These are phyloP conservation scores for Drosophila ananassae DNA, from an alignment of 1,140 invertebrate species.

Conservation along the genomic window DNA sequence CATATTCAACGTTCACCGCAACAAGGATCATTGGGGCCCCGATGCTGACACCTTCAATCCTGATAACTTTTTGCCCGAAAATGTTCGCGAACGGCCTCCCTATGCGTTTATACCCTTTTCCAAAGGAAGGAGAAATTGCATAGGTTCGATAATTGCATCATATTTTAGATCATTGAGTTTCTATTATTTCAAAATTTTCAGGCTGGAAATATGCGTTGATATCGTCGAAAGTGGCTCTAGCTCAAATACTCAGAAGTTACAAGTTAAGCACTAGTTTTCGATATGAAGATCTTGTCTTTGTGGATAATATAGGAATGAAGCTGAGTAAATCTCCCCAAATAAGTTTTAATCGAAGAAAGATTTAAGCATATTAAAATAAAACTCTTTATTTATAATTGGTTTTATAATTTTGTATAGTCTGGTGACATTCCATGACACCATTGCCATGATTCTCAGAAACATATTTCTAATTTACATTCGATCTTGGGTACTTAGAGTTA, in stretches of 20 bases:
- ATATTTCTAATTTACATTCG: background rate
- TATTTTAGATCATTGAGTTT: background rate
- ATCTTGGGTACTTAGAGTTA: background rate
- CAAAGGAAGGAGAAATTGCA: constrained; percentile 58
- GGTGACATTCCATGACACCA: too few species aligned
- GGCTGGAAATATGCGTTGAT: constrained; percentile 63
- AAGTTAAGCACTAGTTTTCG: constrained; percentile 57
- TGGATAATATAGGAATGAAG: constrained; percentile 50
- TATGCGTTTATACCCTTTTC: constrained; percentile 70
- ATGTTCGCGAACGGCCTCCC: constrained; percentile 43
- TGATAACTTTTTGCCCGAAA: constrained; percentile 66
- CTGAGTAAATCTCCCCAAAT: constrained; percentile 38
- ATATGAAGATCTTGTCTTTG: constrained; percentile 52
- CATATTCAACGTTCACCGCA: constrained; percentile 60
- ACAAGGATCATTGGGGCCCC: constrained; percentile 50
- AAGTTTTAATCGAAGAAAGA: constrained; percentile 22
- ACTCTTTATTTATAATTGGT: too few species aligned
- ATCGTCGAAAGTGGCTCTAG: constrained; percentile 47
- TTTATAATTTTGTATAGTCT: too few species aligned
- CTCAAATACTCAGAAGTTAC: constrained; percentile 64
- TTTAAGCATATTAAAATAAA: too few species aligned
- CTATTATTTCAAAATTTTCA: constrained; percentile 1
- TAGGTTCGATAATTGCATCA: constrained; percentile 48
- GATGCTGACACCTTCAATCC: constrained; percentile 66
- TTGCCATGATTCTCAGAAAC: too few species aligned